These are phyloP conservation scores for Myotis myotis DNA, from an alignment of 2,797 vertebrate genomes.

Conservation along the genomic window DNA sequence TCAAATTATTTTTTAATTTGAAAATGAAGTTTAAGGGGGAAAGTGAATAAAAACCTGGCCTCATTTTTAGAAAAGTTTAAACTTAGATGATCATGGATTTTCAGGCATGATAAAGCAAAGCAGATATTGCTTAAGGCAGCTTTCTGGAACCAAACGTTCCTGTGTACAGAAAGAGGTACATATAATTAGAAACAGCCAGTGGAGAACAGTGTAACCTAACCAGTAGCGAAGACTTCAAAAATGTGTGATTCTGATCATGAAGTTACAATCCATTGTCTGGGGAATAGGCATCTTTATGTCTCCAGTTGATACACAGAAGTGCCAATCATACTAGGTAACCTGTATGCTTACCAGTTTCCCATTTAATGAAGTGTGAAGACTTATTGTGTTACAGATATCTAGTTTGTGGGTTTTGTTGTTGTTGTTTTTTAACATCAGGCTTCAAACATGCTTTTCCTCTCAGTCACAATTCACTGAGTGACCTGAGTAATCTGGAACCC, in stretches of 20 bases:
- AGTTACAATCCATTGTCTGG: neutral
- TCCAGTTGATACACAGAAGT: neutral
- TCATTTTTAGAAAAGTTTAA: slow-evolving; percentile 19
- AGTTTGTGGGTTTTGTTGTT: neutral
- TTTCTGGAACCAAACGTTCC: neutral
- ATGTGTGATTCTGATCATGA: neutral
- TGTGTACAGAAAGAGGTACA: neutral
- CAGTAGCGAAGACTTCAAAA: neutral
- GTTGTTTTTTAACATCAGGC: neutral
- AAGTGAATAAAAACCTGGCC: neutral
- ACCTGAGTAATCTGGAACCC: neutral
- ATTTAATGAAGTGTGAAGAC: neutral
- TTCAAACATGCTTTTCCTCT: neutral
- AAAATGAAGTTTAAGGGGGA: slow-evolving; percentile 2
- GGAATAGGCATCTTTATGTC: neutral
- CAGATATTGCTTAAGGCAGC: neutral
- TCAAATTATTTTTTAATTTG: slow-evolving; percentile 42
- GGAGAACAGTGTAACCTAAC: neutral
- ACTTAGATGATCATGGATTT: neutral
- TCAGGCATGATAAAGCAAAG: slow-evolving; percentile 7
- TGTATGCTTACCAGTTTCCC: neutral
- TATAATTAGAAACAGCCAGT: neutral
- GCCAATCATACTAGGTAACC: neutral
- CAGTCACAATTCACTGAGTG: neutral
- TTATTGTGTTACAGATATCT: neutral